These are phyloP conservation scores for Limnephilus rhombicus DNA, from an alignment of 2,888 invertebrate species.

Conservation along the genomic window DNA sequence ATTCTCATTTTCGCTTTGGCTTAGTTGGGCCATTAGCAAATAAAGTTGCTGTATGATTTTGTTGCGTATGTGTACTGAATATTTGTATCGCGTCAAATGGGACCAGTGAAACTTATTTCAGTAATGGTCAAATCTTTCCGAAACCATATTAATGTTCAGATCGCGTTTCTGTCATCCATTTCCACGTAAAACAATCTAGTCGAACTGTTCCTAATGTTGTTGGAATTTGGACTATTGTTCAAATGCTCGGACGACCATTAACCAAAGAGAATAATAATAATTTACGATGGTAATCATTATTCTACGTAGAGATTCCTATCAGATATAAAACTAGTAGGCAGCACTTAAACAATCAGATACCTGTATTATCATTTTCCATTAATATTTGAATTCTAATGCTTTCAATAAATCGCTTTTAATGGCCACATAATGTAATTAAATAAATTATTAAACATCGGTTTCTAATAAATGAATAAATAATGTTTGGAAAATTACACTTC, in stretches of 20 bases:
- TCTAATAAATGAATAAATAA: background rate
- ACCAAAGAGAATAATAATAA: background rate
- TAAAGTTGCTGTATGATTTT: background rate
- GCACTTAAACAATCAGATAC: background rate
- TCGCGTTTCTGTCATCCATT: slow-evolving; percentile 53
- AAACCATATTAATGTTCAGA: slow-evolving; percentile 37
- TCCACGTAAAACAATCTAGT: slow-evolving; percentile 40
- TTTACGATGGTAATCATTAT: slow-evolving; percentile 2
- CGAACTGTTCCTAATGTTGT: slow-evolving; percentile 16
- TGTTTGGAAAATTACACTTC: background rate
- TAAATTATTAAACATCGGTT: background rate
- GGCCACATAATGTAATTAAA: background rate
- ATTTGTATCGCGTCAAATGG: background rate
- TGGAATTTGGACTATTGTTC: slow-evolving; percentile 22
- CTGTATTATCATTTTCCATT: background rate
- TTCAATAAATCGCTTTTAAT: background rate
- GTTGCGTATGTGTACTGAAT: background rate
- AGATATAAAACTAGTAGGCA: background rate
- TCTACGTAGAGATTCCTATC: slow-evolving; percentile 18
- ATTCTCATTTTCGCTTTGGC: background rate
- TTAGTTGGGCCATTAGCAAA: background rate
- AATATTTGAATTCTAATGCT: background rate
- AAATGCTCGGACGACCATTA: slow-evolving; percentile 3
- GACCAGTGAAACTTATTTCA: slow-evolving; percentile 5
- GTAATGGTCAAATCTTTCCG: slow-evolving; percentile 12